Evolutionary conservation across 1,140 invertebrate species (phyloP).

Genomic region (Amyelois transitella): DNA sequence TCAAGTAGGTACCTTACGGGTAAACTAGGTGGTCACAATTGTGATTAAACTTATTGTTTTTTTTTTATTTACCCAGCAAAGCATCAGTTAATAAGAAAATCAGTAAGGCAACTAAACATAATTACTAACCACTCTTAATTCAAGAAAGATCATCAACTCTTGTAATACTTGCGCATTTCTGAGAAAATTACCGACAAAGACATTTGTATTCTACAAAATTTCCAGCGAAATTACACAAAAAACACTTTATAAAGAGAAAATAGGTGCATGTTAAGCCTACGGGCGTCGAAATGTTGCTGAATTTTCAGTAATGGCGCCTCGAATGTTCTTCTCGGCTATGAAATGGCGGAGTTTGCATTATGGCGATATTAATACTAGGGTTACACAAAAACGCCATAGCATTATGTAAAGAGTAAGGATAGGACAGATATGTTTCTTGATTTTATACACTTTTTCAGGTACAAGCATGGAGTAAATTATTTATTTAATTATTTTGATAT

Average conservation of each 20-base stretch:
- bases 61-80: too few species aligned
- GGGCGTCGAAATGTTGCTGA: slow-evolving; percentile 1
- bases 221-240: background rate
- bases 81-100: too few species aligned
- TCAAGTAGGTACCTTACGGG: too few species aligned
- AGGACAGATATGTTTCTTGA: background rate
- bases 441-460: background rate
- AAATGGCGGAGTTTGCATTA: slow-evolving; percentile 16
- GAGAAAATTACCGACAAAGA: background rate
- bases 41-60: too few species aligned
- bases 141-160: too few species aligned
- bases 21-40: too few species aligned
- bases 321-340: slow-evolving; percentile 1
- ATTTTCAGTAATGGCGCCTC: slow-evolving; percentile 13
- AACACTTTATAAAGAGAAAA: background rate
- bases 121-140: too few species aligned
- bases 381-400: slow-evolving; percentile 9
- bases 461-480: background rate
- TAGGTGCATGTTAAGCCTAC: slow-evolving; percentile 1
- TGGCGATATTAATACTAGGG: slow-evolving; percentile 14
- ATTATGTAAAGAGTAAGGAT: background rate
- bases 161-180: too few species aligned
- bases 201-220: slow-evolving; percentile 1
- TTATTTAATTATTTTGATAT: background rate
- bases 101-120: too few species aligned